Base-by-base conservation (phyloP, 1,140 invertebrate species). In the Drosophila truncata region DNA sequence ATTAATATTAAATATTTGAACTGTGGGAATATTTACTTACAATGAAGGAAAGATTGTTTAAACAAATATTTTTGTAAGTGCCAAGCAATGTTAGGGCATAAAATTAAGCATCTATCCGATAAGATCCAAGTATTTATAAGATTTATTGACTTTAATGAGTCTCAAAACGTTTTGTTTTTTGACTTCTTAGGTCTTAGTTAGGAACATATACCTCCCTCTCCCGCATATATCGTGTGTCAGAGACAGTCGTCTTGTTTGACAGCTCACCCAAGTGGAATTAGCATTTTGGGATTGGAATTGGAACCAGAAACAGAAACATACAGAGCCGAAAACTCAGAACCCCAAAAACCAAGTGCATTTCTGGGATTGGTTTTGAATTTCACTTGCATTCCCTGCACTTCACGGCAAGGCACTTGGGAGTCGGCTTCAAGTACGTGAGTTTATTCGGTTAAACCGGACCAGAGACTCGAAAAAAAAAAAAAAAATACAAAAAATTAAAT, bases 351-450 rank as follows among this genome's bases (percentile, higher is more conserved):
- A 33, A 78, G 44, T 59, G 52, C 49, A 64, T 60, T 60, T 58
- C 69, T 75, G 41, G 57, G 65, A 41, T 66, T 20, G 42, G 66
- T 63, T 29, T 82, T 77, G 47, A 60, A 52, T 84, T 84, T 80
- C 81, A 79, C 37, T 54, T 39, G 37, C 64, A 63, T 63, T 29
- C 35, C 55, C 35, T 60, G 46, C 66, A 66, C 61, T 65, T 78
- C 58, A 77, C 20, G 59, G 77, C 16, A 78, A 78, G 29, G 44
- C 66, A 72, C 69, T 59, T 71, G 39, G 54, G 59, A 58, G 75
- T 80, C 70, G 44, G 59, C 41, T 70, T 80, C 64, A 83, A 80
- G 80, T 90, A 88, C 84, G 84, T 88, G 84, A 90, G 73, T 81
- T 74, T 84, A 90, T 90, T 87, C 69, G 52, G 37, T 41, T 60